Evolutionary conservation across 2,797 vertebrate species (phyloP), one percentile per base, ranked within the genome.

Genomic region (Borostomias antarcticus): DNA sequence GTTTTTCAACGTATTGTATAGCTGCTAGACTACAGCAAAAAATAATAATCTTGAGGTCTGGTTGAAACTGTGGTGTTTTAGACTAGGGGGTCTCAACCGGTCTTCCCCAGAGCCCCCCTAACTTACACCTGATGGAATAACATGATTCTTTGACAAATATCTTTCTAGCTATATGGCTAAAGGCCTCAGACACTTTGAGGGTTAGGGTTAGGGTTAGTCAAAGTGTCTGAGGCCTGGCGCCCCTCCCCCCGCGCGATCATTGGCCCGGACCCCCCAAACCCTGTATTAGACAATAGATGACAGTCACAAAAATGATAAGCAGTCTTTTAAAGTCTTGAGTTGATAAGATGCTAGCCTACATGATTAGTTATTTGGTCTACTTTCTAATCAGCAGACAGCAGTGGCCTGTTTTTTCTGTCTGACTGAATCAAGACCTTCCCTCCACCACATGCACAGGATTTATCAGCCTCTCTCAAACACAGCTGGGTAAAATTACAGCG

Each of bases 381-480:
- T 58, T 61, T 62, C 59, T 56, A 72, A 75, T 79, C 78, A 74
- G 69, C 21, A 13, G 64, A 26, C 53, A 60, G 69, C 70, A 76
- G 63, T 37, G 61, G 62, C 56, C 65, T 51, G 15, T 53, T 74
- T 73, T 80, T 48, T 51, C 65, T 43, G 67, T 43, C 61, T 75
- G 61, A 70, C 68, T 61, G 75, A 79, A 79, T 79, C 58, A 60
- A 70, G 58, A 63, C 75, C 32, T 60, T 68, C 52, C 47, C 52
- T 66, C 32, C n/a, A 58, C 73, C 61, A 56, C 61, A 66, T 43
- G 72, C 60, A 59, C 2, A 23, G 58, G 67, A 68, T 80, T 88
- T 81, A 86, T 89, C 86, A 76, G 79, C 82, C 66, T 3, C 74
- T 84, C 86, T 88, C 70, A 78, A 89, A 83, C 77, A 74, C 67